Evolutionary conservation across 1,140 invertebrate species (phyloP), one percentile per base, ranked within the genome.

Genomic region (Kradibia gibbosae): DNA sequence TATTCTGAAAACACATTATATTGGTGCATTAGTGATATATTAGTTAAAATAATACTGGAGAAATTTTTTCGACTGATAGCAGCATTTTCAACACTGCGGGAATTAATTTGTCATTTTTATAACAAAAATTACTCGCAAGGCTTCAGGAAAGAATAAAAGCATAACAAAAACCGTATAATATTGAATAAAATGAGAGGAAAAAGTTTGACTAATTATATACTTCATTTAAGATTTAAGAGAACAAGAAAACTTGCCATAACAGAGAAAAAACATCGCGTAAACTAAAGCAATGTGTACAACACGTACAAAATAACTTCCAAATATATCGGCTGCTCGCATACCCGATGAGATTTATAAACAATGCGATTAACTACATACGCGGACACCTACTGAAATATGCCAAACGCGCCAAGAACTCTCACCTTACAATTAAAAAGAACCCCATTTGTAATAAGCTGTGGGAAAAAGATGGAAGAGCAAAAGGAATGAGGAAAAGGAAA

Each of bases 391-490:
- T 25, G 50, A 45, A 71, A 39, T n/a, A 28, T 31, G 53, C 65
- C 31, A 28, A 28, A 60, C 72, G 60, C 48, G 60, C 73, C 62
- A 73, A 76, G 80, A 81, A 81, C 73, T 81, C 80, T 81, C 80
- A 76, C 73, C 73, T 76, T 73, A 25, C 76, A 76, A 81, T 76
- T 76, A 70, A 76, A 76, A 71, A 81, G 73, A n/a, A 71, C 62
- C 73, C 48, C 73, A 76, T 75, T 62, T 22, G 34, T 10, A 13
- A 53, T 34, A 76, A 20, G 20, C 5, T 0, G 34, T 39, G n/a
- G 55, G 17, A 28, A 67, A 42, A 45, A 45, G 25, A 36, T 22
- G 28, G 17, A 20, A 13, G 65, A 39, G n/a, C 17, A 34, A 22
- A 22, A 60, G 15, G 36, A 55, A 72, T 28, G 28, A n/a, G 55